Conservation (phyloP, 2,888 invertebrate species). For the Omphaloscelis lunosa region DNA sequence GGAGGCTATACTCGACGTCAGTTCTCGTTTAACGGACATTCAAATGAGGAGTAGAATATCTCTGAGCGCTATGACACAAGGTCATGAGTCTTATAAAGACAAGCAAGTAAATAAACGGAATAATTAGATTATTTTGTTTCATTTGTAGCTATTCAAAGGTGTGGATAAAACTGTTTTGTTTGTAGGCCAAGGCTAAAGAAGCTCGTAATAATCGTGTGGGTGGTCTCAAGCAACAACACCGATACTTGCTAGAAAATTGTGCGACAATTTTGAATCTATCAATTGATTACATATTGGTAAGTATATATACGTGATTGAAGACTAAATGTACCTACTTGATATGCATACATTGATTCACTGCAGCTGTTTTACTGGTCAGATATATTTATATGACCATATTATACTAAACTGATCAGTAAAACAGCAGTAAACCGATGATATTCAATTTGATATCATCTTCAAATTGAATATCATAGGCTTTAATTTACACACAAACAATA, state of each 20-base stretch:
- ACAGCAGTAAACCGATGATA: neutral
- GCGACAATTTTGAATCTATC: conserved; percentile 90
- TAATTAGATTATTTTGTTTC: conserved; percentile 71
- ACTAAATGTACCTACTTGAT: conserved; percentile 53
- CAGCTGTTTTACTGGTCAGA: neutral
- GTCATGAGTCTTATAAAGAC: conserved; percentile 87
- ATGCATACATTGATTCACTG: neutral
- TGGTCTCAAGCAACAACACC: conserved; percentile 89
- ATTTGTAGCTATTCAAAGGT: conserved; percentile 82
- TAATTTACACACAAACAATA: neutral
- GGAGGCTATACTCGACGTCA: conserved; percentile 86
- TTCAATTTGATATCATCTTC: neutral
- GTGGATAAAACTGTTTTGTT: conserved; percentile 74
- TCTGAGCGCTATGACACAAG: conserved; percentile 83
- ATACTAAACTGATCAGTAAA: neutral
- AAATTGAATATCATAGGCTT: neutral
- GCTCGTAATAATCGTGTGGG: conserved; percentile 88
- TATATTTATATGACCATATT: neutral
- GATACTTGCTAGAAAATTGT: conserved; percentile 92
- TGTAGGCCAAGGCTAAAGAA: conserved; percentile 92
- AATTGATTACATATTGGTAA: conserved; percentile 90
- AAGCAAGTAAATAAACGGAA: conserved; percentile 86
- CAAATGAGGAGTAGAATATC: conserved; percentile 84
- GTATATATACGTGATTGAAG: conserved; percentile 83
- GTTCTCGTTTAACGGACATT: conserved; percentile 81